phyloP scores from a whole-genome alignment of 1,140 invertebrate species.

The Orchesella cincta region DNA sequence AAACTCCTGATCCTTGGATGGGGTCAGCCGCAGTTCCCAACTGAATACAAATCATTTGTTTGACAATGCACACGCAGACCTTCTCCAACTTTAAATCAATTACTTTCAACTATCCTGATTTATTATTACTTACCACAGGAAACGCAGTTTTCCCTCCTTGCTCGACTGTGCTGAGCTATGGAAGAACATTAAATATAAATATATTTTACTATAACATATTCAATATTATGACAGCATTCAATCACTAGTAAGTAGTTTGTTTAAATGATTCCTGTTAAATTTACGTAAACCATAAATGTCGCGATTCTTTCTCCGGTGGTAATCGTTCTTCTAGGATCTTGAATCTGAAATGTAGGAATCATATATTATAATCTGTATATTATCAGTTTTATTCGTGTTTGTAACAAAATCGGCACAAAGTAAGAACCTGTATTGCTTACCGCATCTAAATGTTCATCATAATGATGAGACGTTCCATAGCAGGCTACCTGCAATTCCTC shows the following conservation, averaged over 20 bases:
- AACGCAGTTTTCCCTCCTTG: neutral
- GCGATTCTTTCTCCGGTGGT: conserved; percentile 7
- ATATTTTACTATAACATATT: too few species aligned
- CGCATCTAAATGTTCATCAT: conserved; percentile 38
- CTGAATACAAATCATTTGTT: too few species aligned
- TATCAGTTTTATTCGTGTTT: neutral
- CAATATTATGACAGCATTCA: too few species aligned
- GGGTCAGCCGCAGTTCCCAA: conserved; percentile 46
- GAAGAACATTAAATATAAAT: neutral
- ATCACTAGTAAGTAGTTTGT: too few species aligned
- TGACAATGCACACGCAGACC: too few species aligned
- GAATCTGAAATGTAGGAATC: neutral
- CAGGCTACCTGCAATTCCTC: neutral
- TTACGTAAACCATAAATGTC: conserved; percentile 23
- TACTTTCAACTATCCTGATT: too few species aligned
- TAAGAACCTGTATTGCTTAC: conserved; percentile 9
- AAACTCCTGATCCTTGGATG: conserved; percentile 48
- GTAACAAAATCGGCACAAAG: neutral
- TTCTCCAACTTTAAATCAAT: too few species aligned
- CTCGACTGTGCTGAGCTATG: neutral
- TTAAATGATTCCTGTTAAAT: too few species aligned
- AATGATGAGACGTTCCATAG: conserved; percentile 14
- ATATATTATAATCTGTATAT: neutral
- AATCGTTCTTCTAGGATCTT: neutral
- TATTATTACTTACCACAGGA: neutral